Conservation (phyloP, 2,113 vertebrate genomes). For the Mormyrus iriodes region DNA sequence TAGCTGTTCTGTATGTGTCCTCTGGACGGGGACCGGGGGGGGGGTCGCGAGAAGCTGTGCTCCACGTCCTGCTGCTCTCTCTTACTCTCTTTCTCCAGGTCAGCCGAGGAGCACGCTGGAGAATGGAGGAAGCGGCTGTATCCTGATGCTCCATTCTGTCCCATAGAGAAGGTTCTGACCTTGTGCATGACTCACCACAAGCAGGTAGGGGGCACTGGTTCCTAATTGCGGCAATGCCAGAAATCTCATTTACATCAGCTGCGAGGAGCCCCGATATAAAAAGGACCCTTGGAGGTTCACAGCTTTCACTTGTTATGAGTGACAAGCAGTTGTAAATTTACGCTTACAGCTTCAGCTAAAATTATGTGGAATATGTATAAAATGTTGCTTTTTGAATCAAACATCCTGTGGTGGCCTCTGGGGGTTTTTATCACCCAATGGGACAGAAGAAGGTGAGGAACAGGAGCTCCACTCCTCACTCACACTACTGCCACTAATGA, state of each 20-base stretch:
- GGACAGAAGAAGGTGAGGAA: not conserved
- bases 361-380: not conserved
- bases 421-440: not conserved
- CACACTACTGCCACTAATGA: not conserved
- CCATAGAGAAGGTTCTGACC: not conserved
- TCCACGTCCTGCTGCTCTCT: conserved; percentile 56
- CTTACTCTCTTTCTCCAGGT: conserved; percentile 50
- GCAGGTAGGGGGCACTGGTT: not conserved
- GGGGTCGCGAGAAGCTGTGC: conserved; percentile 26
- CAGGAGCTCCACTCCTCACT: not conserved
- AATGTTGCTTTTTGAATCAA: not conserved
- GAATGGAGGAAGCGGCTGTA: not conserved
- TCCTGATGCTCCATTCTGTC: not conserved
- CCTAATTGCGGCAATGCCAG: not conserved
- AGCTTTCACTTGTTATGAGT: not conserved
- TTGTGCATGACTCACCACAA: not conserved
- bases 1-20: not conserved
- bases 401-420: not conserved
- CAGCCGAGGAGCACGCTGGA: conserved; percentile 22
- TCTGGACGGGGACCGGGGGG: conserved; percentile 21
- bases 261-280: not conserved
- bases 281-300: not conserved
- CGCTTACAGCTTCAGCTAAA: not conserved
- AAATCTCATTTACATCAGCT: not conserved
- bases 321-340: not conserved